Conservation (phyloP, 2,888 invertebrate species). For the Agrochola litura region DNA sequence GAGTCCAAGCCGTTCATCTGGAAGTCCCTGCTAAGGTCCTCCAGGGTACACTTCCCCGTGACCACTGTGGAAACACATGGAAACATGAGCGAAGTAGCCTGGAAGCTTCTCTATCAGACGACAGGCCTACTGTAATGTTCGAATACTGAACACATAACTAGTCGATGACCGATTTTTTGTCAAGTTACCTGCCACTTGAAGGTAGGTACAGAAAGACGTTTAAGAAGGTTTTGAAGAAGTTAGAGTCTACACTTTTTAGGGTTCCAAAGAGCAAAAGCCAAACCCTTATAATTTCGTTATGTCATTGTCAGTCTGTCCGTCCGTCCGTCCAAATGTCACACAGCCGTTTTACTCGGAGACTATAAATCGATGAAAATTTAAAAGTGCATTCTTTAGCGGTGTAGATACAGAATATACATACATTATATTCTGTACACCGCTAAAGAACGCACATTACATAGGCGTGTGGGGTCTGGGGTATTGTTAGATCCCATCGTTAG, state of each 20-base stretch:
- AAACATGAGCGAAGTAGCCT: background rate
- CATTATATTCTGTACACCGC: no score
- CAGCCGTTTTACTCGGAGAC: background rate
- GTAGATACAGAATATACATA: no score
- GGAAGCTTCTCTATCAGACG: background rate
- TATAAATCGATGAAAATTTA: no score
- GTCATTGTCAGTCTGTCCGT: background rate
- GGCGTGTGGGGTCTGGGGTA: no score
- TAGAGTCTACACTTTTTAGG: background rate
- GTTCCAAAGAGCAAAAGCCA: background rate
- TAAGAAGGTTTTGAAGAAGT: background rate
- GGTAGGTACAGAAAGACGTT: background rate
- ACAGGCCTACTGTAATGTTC: background rate
- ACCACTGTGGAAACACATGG: constrained; percentile 67
- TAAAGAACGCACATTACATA: no score
- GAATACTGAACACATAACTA: no score
- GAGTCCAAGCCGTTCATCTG: constrained; percentile 89
- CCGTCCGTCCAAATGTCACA: background rate
- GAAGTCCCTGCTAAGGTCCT: constrained; percentile 90
- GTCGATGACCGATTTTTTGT: no score
- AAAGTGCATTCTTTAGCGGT: no score
- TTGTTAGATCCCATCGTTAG: no score
- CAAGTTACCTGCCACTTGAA: background rate
- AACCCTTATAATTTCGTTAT: background rate
- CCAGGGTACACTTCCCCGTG: constrained; percentile 74